phyloP scores from a whole-genome alignment of 2,113 vertebrate genomes.

The Aphelocoma coerulescens region DNA sequence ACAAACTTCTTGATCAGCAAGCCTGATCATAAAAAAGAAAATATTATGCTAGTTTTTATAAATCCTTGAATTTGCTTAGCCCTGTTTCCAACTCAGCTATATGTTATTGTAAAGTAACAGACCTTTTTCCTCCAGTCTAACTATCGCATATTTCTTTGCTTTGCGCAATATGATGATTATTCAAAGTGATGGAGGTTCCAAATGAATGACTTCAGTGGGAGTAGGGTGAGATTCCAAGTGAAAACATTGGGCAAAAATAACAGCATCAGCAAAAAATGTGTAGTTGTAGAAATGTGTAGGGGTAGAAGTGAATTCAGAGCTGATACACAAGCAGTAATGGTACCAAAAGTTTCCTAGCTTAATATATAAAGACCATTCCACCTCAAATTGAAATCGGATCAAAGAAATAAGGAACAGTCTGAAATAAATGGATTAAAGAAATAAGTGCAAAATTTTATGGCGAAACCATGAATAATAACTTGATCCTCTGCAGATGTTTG shows the following conservation, averaged over 20 bases:
- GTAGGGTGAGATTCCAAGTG: neutral
- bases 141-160: neutral
- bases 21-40: neutral
- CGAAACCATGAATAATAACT: neutral
- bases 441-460: neutral
- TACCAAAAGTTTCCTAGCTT: neutral
- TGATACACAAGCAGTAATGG: neutral
- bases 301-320: neutral
- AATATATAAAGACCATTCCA: neutral
- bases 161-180: neutral
- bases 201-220: constrained; percentile 32
- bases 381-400: neutral
- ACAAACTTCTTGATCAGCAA: fast-evolving
- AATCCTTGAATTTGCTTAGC: neutral
- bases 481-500: constrained; percentile 36
- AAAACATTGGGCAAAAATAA: neutral
- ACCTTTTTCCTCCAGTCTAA: neutral
- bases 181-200: constrained; percentile 34
- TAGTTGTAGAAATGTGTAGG: neutral
- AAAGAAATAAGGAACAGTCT: neutral
- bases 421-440: neutral
- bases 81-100: neutral
- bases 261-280: constrained; percentile 13
- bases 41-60: neutral
- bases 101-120: neutral